Percentiles rank a stretch among this genome's conserved stretches.
These are phyloP conservation scores for Polymixis lichenea DNA, from an alignment of 2,888 invertebrate species.

Conservation along the genomic window DNA sequence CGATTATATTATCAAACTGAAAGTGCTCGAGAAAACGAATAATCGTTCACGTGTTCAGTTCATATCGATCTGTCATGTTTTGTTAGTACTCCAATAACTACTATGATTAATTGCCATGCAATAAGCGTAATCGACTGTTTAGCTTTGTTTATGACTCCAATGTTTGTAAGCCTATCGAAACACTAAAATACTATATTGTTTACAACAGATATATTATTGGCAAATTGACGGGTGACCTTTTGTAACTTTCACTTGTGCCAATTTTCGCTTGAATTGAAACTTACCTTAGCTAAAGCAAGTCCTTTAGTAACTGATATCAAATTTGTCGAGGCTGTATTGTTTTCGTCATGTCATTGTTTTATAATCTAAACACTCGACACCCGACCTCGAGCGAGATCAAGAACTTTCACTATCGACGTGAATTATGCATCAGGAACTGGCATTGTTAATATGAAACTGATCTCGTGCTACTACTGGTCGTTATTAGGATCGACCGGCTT, in stretches of 20 bases:
- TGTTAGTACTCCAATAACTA: constrained; percentile 48
- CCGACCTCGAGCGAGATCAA: constrained; percentile 65
- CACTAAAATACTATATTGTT: constrained; percentile 42
- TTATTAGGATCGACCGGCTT: constrained; percentile 27
- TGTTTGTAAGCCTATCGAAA: constrained; percentile 37
- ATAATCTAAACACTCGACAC: constrained; percentile 55
- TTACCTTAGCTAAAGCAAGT: constrained; percentile 18
- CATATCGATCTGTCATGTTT: constrained; percentile 60
- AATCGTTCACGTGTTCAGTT: constrained; percentile 64
- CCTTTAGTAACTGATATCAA: constrained; percentile 36
- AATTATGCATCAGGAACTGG: constrained; percentile 70
- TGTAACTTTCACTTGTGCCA: constrained; percentile 58
- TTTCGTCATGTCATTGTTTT: constrained; percentile 60
- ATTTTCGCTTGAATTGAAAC: constrained; percentile 42
- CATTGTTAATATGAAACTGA: constrained; percentile 57
- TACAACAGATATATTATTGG: constrained; percentile 54
- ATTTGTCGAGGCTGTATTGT: constrained; percentile 50
- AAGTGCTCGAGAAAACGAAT: constrained; percentile 52
- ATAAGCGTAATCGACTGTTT: constrained; percentile 64
- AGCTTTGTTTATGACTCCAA: constrained; percentile 53
- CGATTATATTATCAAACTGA: constrained; percentile 25
- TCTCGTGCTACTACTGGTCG: constrained; percentile 52
- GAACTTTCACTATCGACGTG: constrained; percentile 81
- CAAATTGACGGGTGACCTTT: constrained; percentile 55
- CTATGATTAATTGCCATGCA: constrained; percentile 64